phyloP scores from a whole-genome alignment of 2,113 vertebrate species.

The Rallus limicola region DNA sequence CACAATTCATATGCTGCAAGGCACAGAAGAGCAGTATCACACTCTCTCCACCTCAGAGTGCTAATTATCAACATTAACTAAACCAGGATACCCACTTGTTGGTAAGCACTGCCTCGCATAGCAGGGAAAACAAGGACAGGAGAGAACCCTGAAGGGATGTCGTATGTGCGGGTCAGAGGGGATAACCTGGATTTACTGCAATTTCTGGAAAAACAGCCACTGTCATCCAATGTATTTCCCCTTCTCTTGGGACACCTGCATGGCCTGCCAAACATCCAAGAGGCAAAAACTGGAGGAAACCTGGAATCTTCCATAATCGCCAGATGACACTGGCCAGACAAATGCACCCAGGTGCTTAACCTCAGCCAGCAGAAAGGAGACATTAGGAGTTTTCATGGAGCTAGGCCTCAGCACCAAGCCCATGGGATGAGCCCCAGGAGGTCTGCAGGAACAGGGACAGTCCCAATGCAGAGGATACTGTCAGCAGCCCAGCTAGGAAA shows the following conservation, averaged over 20 bases:
- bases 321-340: accelerated
- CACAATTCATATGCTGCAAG: neutral
- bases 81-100: conserved; percentile 13
- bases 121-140: neutral
- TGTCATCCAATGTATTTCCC: neutral
- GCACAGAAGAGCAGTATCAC: neutral
- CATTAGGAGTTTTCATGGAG: accelerated
- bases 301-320: neutral
- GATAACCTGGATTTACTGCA: neutral
- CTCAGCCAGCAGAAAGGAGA: accelerated
- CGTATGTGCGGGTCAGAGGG: accelerated
- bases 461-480: accelerated
- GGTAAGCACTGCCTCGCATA: neutral
- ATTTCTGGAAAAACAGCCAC: neutral
- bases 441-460: accelerated
- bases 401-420: neutral
- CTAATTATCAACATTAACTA: neutral
- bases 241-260: neutral
- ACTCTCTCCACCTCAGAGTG: neutral
- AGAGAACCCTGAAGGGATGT: neutral
- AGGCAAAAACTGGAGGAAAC: neutral
- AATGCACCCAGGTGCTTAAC: accelerated
- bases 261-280: neutral
- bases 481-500: neutral
- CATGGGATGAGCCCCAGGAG: accelerated